Evolutionary conservation across 2,888 invertebrate species (phyloP), one percentile per base, ranked within the genome.

Genomic region (Willowsia nigromaculata): DNA sequence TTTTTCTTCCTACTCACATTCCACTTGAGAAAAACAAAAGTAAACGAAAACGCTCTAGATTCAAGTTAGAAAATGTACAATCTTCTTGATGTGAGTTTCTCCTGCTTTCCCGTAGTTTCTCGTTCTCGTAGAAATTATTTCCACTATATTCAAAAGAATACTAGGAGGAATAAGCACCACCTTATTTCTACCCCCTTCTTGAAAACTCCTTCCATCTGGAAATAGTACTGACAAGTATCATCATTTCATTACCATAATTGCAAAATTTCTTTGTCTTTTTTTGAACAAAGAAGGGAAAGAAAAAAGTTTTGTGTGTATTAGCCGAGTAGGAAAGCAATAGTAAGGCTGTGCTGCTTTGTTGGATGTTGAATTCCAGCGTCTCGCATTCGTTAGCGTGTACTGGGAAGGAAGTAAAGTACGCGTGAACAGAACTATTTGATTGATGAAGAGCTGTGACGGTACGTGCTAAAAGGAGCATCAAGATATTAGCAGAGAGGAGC

Each of bases 181-280:
- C 22, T 43, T 71, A 25, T 18, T 43, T 40, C 25, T 37, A n/a
- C 13, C 25, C 43, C 43, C 71, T 43, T 13, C 43, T 71, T 40
- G 40, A 71, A 71, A 40, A 68, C 59, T 40, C 9, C 71, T 43
- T 13, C 43, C n/a, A 25, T 43, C n/a, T n/a, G n/a, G n/a, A n/a
- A n/a, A n/a, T n/a, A n/a, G 25, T 25, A 15, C 71, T 50, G 50
- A 85, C 74, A 76, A 85, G 85, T 85, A 85, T 85, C 85, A 85
- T 85, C 85, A 85, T 85, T 85, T 85, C 85, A 85, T 85, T 85
- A 85, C 85, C 85, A 85, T 85, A 85, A 85, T 85, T 74, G 85
- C 85, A 59, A 85, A 85, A 85, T 85, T 85, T 59, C 85, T 85
- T 74, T 85, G 56, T 74, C 56, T 76, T 85, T 85, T 76, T 68